phyloP scores from a whole-genome alignment of 2,113 vertebrate genomes.

The Scortum barcoo region DNA sequence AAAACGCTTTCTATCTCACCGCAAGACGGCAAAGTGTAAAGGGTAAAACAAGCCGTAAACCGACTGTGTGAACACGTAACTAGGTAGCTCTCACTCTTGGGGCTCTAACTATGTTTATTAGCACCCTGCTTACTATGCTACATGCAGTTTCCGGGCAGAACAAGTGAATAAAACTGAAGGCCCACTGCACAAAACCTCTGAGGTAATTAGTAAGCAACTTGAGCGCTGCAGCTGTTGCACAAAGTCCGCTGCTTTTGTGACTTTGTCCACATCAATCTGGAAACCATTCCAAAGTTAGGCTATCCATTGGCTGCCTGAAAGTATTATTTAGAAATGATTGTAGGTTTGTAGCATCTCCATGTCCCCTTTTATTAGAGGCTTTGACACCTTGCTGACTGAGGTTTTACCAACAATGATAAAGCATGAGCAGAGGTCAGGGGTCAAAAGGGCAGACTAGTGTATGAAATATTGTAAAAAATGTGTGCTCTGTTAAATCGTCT shows the following conservation, averaged over 20 bases:
- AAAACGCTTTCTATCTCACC: not conserved
- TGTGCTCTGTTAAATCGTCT: not conserved
- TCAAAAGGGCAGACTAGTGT: not conserved
- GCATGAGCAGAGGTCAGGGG: not conserved
- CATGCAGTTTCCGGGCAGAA: constrained; percentile 36
- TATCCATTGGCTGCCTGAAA: not conserved
- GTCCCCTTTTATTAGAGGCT: not conserved
- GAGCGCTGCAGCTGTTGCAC: constrained; percentile 41
- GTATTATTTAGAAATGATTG: not conserved
- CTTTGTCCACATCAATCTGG: not conserved
- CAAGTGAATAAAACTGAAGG: constrained; percentile 31
- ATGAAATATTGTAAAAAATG: not conserved
- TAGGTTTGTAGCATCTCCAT: not conserved
- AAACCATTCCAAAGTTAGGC: not conserved
- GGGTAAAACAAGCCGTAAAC: constrained; percentile 8
- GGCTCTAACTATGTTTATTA: constrained; percentile 11
- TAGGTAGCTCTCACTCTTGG: not conserved
- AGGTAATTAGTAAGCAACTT: constrained; percentile 33
- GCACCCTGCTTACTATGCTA: constrained; percentile 3
- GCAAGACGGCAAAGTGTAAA: not conserved
- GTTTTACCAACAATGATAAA: not conserved
- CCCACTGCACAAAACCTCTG: constrained; percentile 18
- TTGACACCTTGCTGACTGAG: not conserved
- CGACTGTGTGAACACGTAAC: not conserved
- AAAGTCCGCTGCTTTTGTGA: not conserved